Base-by-base conservation (phyloP, 2,797 vertebrate genomes). In the Sylvia borin region DNA sequence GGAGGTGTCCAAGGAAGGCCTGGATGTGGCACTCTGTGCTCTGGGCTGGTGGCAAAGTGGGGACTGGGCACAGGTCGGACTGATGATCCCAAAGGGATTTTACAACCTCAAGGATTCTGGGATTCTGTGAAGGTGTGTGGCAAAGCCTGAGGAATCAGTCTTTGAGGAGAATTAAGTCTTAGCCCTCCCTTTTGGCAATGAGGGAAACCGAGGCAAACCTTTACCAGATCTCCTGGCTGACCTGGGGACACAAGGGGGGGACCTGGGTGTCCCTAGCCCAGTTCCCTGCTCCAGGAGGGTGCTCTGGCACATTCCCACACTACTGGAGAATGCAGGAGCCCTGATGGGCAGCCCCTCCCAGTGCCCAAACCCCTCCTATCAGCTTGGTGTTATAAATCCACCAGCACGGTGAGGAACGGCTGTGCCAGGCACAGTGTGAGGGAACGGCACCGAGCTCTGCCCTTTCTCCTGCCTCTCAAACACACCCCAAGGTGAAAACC, bases 391-490 rank as follows among this genome's bases (percentile, higher is more conserved):
- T n/a, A 26, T 5, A 54, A 64, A 86, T 29, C 20, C 32, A 66
- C 22, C n/a, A 65, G 53, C 26, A 6, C 1, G 1, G 34, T 14
- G 82, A 58, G 87, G 57, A 75, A 3, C 36, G 31, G 66, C 93
- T 31, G 12, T 10, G 79, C 18, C 36, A 75, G 65, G 64, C 66
- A 54, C 45, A 6, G 88, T 0, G 2, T 11, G 53, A 77, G 76
- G 74, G 31, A 85, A 54, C 18, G 2, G n/a, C 3, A 14, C 64
- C 12, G 18, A 61, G 58, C 58, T 78, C 79, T 10, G 16, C 79
- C 82, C 75, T 78, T 65, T 78, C 72, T 92, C 92, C 88, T 96
- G 93, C 88, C 87, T 94, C 91, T 92, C 94, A 86, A 94, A 94
- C 94, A 93, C 91, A 95, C 87, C 78, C 25, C 51, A 61, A 88